Evolutionary conservation across 2,797 vertebrate genomes (phyloP).

Genomic region (Linurgus olivaceus): DNA sequence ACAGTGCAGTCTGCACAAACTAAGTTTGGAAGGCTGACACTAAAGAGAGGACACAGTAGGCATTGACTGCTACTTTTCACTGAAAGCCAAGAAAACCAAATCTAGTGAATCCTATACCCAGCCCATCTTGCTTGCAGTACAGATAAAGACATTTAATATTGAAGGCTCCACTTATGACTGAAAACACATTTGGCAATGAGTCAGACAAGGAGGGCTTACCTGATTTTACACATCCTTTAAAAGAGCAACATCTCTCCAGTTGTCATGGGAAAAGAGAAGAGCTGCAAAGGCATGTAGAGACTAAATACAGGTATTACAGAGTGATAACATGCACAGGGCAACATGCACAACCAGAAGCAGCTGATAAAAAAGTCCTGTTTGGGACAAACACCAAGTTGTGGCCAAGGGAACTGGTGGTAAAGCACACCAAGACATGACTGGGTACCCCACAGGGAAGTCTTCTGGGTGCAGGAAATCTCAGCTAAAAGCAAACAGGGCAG

Average conservation of each 20-base stretch:
- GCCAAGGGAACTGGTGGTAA: neutral
- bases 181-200: fast-evolving
- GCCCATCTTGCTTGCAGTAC: no score
- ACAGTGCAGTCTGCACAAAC: neutral
- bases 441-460: fast-evolving
- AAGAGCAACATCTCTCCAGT: neutral
- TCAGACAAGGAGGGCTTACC: neutral
- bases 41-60: neutral
- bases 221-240: neutral
- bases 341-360: neutral
- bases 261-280: neutral
- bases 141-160: no score
- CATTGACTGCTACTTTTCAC: neutral
- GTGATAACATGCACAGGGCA: neutral
- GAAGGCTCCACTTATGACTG: neutral
- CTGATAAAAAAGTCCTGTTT: neutral
- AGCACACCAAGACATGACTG: neutral
- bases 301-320: neutral
- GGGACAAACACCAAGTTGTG: neutral
- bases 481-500: fast-evolving
- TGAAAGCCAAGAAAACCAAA: neutral
- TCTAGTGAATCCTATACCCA: fast-evolving
- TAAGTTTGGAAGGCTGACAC: neutral
- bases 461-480: neutral
- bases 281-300: neutral